phyloP scores from a whole-genome alignment of 2,888 invertebrate genomes.

The Pyrrhosoma nymphula region DNA sequence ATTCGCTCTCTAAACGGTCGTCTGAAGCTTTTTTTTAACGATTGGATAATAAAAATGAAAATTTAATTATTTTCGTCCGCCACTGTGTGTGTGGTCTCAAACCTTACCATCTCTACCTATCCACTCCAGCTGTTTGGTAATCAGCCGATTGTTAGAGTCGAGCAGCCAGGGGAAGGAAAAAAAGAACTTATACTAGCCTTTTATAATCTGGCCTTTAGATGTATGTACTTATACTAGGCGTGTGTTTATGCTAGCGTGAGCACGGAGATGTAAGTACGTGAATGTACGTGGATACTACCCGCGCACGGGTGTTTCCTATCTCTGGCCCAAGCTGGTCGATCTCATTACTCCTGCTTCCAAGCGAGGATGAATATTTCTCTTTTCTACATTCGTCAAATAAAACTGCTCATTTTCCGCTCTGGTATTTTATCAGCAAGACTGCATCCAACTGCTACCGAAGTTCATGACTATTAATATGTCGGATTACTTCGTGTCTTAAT shows the following conservation, averaged over 20 bases:
- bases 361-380: background rate
- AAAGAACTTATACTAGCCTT: slow-evolving; percentile 22
- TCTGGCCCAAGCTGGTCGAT: background rate
- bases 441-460: background rate
- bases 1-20: background rate
- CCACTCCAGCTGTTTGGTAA: slow-evolving; percentile 41
- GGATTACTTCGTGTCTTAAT: background rate
- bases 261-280: background rate
- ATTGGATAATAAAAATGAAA: background rate
- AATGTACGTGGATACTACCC: background rate
- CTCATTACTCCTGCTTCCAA: background rate
- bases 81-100: background rate
- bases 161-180: slow-evolving; percentile 26
- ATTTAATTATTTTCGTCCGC: background rate
- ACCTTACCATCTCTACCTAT: slow-evolving; percentile 9
- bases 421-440: background rate
- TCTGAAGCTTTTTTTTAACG: slow-evolving; percentile 6
- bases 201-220: too few species aligned
- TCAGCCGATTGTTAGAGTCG: slow-evolving; percentile 51
- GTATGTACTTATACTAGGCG: too few species aligned
- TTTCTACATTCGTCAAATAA: background rate
- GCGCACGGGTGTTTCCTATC: background rate
- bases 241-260: background rate
- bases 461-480: background rate
- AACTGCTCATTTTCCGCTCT: background rate